phyloP scores from a whole-genome alignment of 2,797 vertebrate species.

The Hapalemur alaotrensis region DNA sequence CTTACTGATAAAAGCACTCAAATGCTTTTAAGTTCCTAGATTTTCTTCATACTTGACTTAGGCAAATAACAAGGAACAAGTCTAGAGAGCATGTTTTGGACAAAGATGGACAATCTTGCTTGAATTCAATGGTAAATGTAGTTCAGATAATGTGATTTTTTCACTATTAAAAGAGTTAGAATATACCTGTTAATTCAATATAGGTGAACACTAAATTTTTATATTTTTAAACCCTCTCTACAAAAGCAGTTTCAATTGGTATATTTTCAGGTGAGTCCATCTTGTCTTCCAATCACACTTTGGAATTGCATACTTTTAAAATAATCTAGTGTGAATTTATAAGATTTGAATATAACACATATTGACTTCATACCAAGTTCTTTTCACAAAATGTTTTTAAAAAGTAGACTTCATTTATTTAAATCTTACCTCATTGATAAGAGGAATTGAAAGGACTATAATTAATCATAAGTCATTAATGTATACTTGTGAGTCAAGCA shows the following conservation, averaged over 20 bases:
- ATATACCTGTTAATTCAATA: background rate
- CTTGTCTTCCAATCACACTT: background rate
- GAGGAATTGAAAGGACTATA: background rate
- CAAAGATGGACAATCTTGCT: background rate
- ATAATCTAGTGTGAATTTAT: background rate
- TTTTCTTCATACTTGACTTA: conserved; percentile 20
- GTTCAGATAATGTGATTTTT: background rate
- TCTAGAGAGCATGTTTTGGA: background rate
- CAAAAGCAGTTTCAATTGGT: conserved; percentile 10
- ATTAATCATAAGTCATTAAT: background rate
- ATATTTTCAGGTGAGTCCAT: background rate
- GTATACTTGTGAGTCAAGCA: background rate
- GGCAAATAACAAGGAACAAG: background rate
- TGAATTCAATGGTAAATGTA: background rate
- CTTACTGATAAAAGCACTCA: background rate
- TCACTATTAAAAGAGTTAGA: background rate
- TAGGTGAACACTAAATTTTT: background rate
- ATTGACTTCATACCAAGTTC: background rate
- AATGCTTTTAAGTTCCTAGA: background rate
- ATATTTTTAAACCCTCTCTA: background rate
- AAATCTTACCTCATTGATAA: conserved; percentile 10
- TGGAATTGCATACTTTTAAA: conserved; percentile 29
- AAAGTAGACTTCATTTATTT: background rate
- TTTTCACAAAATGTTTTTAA: conserved; percentile 14
- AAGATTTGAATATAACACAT: background rate